Base-by-base conservation (phyloP, 2,888 invertebrate genomes). In the Euzetes globulus region DNA sequence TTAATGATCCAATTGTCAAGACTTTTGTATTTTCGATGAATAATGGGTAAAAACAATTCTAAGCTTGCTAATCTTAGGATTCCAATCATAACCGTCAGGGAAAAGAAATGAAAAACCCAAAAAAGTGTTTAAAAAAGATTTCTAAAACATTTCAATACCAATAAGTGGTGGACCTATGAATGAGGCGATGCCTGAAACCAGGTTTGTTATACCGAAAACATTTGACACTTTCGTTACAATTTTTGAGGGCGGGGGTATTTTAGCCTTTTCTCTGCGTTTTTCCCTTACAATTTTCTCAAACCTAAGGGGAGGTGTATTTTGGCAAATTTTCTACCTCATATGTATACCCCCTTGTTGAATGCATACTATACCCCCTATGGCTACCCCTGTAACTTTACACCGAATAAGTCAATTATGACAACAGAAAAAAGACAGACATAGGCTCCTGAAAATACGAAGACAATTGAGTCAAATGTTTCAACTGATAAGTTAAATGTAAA, bases 151-250 rank as follows among this genome's bases (percentile, higher is more conserved):
- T 27, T 4, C 17, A 27, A 19, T 70, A 74, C 74, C 50, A 9
- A 68, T 71, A 55, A 74, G 19, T 25, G 74, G 74, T 1, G 74
- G 74, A 13, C 74, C 74, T 17, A 74, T 52, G 1, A 74, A 45
- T 1, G 70, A 52, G 4, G 74, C 68, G 11, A 74, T 37, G 4
- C 74, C 74, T 27, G 7, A 70, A 17, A 70, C 22, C 1, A 74
- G 15, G n/a, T 25, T 22, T 15, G 71, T n/a, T 25, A 74, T 70
- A 4, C 74, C 74, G n/a, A 74, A 52, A 7, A 27, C 50, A 58
- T 74, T 74, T 3, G 29, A 70, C 1, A 74, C 70, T 25, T 27
- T 45, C 4, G n/a, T n/a, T n/a, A n/a, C n/a, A n/a, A n/a, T n/a
- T n/a, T n/a, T n/a, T n/a, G n/a, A n/a, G n/a, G n/a, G n/a, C n/a